phyloP scores from a whole-genome alignment of 2,113 vertebrate genomes.

The Amphiprion percula region DNA sequence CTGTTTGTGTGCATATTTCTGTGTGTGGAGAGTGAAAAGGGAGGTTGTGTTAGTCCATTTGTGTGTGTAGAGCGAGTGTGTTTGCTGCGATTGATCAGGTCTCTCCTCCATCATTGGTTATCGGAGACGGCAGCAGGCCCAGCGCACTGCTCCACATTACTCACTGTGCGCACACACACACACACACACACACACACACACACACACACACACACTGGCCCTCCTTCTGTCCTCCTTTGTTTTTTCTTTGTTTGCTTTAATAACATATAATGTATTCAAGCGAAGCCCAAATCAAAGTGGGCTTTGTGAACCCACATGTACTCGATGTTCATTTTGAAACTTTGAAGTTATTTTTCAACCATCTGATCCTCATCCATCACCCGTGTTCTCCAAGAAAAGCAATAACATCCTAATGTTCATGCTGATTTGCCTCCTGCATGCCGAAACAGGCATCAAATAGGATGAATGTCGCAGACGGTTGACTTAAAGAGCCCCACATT shows the following conservation, averaged over 20 bases:
- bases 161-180: slow-evolving; percentile 31
- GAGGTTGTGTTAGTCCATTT: not conserved
- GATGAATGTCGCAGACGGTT: too few species aligned
- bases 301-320: slow-evolving; percentile 10
- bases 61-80: slow-evolving; percentile 14
- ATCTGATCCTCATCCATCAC: slow-evolving; percentile 5
- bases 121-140: slow-evolving; percentile 51
- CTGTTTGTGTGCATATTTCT: slow-evolving; percentile 4
- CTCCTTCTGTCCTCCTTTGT: not conserved
- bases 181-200: slow-evolving; percentile 27
- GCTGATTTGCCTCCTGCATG: too few species aligned
- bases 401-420: too few species aligned
- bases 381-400: not conserved
- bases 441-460: too few species aligned
- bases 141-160: slow-evolving; percentile 47
- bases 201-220: slow-evolving; percentile 14
- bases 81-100: slow-evolving; percentile 58
- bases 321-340: not conserved
- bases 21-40: slow-evolving; percentile 20
- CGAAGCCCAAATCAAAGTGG: slow-evolving; percentile 34
- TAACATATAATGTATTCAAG: slow-evolving; percentile 47
- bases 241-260: not conserved
- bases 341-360: slow-evolving; percentile 18
- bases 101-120: slow-evolving; percentile 72
- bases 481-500: too few species aligned